A percentile compares a stretch with the other conserved stretches of the same genome.
phyloP scores from a whole-genome alignment of 1,140 invertebrate species.

The Pogonomyrmex barbatus region DNA sequence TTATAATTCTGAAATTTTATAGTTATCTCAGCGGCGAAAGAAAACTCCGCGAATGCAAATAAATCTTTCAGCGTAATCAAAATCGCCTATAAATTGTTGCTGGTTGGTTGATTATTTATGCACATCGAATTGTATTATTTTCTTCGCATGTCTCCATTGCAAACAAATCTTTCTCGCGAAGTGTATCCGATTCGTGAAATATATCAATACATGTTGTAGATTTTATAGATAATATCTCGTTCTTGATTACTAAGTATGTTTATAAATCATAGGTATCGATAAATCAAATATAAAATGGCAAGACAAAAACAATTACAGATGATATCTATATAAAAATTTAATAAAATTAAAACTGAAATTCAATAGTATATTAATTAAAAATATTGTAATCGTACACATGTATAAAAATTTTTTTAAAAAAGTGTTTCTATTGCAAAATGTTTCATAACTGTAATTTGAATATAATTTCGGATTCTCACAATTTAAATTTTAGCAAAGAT shows the following conservation, averaged over 20 bases:
- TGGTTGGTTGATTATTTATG: slow-evolving; percentile 43
- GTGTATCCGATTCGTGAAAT: slow-evolving; percentile 29
- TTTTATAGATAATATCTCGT: slow-evolving; percentile 12
- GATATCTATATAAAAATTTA: not conserved
- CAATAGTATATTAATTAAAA: not conserved
- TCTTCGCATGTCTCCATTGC: slow-evolving; percentile 8
- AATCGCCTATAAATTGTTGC: slow-evolving; percentile 36
- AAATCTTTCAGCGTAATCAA: not conserved
- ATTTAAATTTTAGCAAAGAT: not conserved
- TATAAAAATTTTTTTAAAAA: not conserved
- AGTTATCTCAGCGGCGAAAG: not conserved
- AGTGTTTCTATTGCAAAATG: not conserved
- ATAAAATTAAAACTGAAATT: not conserved
- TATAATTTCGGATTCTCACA: not conserved
- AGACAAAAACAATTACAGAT: not conserved
- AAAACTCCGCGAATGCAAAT: not conserved
- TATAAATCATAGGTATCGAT: slow-evolving; percentile 27
- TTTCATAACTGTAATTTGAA: not conserved
- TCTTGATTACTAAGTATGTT: not conserved
- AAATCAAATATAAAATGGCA: not conserved
- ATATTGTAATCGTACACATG: not conserved
- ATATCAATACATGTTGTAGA: slow-evolving; percentile 19
- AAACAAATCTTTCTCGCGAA: slow-evolving; percentile 41
- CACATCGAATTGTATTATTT: slow-evolving; percentile 12
- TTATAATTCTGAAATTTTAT: slow-evolving; percentile 19